phyloP scores from a whole-genome alignment of 2,888 invertebrate species.

The Philhelius pedissequus region DNA sequence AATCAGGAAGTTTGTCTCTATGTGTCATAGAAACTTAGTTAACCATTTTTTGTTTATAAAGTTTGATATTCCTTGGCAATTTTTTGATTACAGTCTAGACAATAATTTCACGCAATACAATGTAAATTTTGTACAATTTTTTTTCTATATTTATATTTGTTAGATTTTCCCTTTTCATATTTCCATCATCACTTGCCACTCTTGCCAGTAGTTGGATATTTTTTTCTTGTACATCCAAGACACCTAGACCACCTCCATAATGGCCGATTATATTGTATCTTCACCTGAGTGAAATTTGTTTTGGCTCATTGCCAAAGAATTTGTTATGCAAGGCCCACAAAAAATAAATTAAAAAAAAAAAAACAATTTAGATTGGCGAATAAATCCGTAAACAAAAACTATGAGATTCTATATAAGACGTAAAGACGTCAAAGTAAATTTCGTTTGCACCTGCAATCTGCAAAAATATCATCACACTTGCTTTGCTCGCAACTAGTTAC shows the following conservation, averaged over 20 bases:
- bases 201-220: background rate
- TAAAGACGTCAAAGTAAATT: constrained; percentile 25
- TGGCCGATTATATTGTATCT: constrained; percentile 11
- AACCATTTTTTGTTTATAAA: too few relatives aligned
- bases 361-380: constrained; percentile 12
- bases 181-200: constrained; percentile 39
- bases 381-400: constrained; percentile 16
- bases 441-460: constrained; percentile 54
- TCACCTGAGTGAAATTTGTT: constrained; percentile 33
- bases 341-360: background rate
- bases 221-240: background rate
- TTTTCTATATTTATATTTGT: background rate
- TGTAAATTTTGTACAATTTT: background rate
- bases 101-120: background rate
- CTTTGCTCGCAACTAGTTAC: background rate
- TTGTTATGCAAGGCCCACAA: constrained; percentile 16
- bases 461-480: constrained; percentile 7
- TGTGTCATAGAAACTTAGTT: too few relatives aligned
- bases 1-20: too few relatives aligned
- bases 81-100: background rate
- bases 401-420: background rate
- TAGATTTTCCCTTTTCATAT: constrained; percentile 32
- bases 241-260: background rate
- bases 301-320: constrained; percentile 46
- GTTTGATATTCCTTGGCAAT: too few relatives aligned